Evolutionary conservation across 2,888 invertebrate species (phyloP), one percentile per base, ranked within the genome.

Genomic region (Cosmia pyralina): DNA sequence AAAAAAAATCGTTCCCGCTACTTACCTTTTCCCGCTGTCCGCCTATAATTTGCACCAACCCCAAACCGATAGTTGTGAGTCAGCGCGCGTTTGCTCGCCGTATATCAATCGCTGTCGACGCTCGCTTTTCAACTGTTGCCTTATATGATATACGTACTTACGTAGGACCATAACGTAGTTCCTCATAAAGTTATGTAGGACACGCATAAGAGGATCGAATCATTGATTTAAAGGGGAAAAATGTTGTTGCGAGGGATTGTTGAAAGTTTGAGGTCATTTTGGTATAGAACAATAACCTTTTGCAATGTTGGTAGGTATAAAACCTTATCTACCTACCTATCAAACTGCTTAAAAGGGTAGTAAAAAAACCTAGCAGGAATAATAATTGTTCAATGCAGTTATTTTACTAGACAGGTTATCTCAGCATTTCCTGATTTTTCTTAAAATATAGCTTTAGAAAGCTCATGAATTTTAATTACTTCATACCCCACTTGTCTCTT

Each of bases 101-200:
- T 95, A 95, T 94, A 95, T 95, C 95, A 95, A 92, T 92, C 91
- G 91, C 93, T 95, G 94, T 95, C 94, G 94, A 92, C 94, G 93
- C 91, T 89, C 90, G 89, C 91, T 91, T 91, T 92, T 85, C 90
- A 88, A 90, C 90, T 90, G 89, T 88, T 90, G 88, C 88, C 83
- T 85, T 87, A 83, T 87, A 84, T 84, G 69, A 85, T 82, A 84
- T 82, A 81, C 53, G 28, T 48, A 50, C 63, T 50, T 63, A 48
- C 50, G 66, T 69, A 68, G 34, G 50, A 55, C 70, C 68, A 69
- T 83, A 83, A 75, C 68, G 68, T 71, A 75, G 59, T 65, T 76
- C 64, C 69, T 71, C 70, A 68, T 79, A 70, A 73, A 71, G 41
- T 60, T 70, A 62, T 79, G 66, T 79, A 60, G 69, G 77, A 64